These are phyloP conservation scores for Micromussa lordhowensis DNA, from an alignment of 92 coral and sea anemone genomes.

Conservation along the genomic window DNA sequence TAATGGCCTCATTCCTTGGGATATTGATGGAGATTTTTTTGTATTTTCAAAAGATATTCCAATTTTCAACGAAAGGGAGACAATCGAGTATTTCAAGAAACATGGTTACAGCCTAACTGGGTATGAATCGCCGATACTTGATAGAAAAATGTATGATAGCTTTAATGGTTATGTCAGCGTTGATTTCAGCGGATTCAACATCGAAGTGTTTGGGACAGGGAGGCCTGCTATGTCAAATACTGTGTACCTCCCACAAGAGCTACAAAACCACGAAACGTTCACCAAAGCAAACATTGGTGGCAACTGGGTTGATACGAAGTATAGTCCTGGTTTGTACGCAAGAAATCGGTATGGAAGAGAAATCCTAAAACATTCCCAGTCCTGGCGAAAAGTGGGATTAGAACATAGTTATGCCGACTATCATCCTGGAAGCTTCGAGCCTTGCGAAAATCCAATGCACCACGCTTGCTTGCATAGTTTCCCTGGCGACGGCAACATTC, in stretches of 20 bases:
- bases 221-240: background rate
- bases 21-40: constrained; percentile 53
- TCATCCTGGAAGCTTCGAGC: background rate
- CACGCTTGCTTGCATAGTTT: background rate
- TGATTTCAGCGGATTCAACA: background rate
- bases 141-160: background rate
- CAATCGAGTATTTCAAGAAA: constrained; percentile 29
- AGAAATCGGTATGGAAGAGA: background rate
- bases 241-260: background rate
- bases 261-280: background rate
- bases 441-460: background rate
- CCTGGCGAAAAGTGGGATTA: background rate
- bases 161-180: background rate
- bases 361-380: background rate
- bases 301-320: background rate
- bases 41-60: constrained; percentile 22
- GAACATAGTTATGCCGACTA: background rate
- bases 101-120: constrained; percentile 21
- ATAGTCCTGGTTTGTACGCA: background rate
- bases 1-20: constrained; percentile 65
- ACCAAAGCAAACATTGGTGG: background rate
- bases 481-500: background rate
- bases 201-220: background rate
- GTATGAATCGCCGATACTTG: background rate
- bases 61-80: constrained; percentile 26